Conservation (phyloP, 2,888 invertebrate species). For the Clepsis dumicolana region DNA sequence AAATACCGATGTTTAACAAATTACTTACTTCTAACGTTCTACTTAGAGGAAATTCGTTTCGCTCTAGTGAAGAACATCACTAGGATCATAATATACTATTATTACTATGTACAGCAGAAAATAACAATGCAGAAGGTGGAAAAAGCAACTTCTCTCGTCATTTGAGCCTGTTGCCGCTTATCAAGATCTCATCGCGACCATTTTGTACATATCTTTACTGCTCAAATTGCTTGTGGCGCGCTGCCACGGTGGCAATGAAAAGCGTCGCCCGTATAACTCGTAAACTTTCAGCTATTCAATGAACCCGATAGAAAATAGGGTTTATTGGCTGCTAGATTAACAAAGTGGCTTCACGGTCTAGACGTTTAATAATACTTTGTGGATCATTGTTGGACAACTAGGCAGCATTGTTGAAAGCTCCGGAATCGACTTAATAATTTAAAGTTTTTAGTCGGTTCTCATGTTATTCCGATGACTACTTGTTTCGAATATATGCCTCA, state of each 20-base stretch:
- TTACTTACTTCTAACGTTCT: background rate
- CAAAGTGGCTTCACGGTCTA: constrained; percentile 8
- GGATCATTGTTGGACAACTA: constrained; percentile 4
- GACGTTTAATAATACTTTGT: constrained; percentile 13
- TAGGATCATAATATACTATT: background rate
- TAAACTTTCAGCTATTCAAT: constrained; percentile 37
- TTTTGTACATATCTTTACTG: constrained; percentile 33
- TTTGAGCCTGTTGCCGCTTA: constrained; percentile 43
- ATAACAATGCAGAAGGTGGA: background rate
- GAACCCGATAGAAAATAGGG: constrained; percentile 31
- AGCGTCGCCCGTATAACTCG: constrained; percentile 17
- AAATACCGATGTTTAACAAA: background rate
- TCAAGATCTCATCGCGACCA: constrained; percentile 22
- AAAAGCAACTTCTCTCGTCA: constrained; percentile 42
- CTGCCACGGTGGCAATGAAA: constrained; percentile 29
- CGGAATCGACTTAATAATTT: background rate
- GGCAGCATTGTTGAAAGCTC: background rate
- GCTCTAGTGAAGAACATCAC: background rate
- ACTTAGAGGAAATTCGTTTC: background rate
- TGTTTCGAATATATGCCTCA: no score
- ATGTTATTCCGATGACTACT: background rate
- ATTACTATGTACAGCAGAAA: background rate
- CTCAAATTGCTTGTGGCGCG: constrained; percentile 22
- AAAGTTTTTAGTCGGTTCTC: background rate
- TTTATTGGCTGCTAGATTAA: constrained; percentile 26